Evolutionary conservation across 2,888 invertebrate genomes (phyloP), one percentile per base, ranked within the genome.

Genomic region (Acanthosepion lycidas): DNA sequence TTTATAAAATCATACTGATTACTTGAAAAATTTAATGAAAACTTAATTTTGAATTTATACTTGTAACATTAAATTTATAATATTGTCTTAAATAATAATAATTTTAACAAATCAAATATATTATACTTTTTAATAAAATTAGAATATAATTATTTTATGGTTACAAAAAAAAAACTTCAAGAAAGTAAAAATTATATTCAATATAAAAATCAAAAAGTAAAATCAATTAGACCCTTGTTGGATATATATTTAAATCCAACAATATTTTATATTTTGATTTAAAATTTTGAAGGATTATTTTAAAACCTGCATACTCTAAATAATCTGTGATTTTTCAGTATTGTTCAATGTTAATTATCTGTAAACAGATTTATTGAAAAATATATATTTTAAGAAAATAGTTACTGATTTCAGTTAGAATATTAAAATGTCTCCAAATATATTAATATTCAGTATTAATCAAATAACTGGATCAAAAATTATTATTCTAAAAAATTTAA

Each of bases 1-100:
- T 78, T 78, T n/a, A 78, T 78, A 78, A 78, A 78, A 78, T 78
- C 9, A n/a, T n/a, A n/a, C 78, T 78, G 78, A 78, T 78, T 78
- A 78, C 8, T n/a, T 78, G 12, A 78, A 78, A 18, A 18, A 59
- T 28, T 6, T 28, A 28, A 28, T 78, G 78, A 12, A 8, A 23
- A 78, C 12, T n/a, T 6, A 55, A 15, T 28, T n/a, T 78, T 33
- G 15, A 78, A 28, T n/a, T n/a, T n/a, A 78, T n/a, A 33, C 12
- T 78, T 78, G 12, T n/a, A 78, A 33, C 23, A 59, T 78, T n/a
- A n/a, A 78, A 33, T 78, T 33, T 18, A n/a, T 78, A n/a, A 33
- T 78, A n/a, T 78, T 78, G n/a, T n/a, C n/a, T 78, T n/a, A 78
- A 78, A 78, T 78, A 78, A 78, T 78, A 78, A n/a, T n/a, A 12